phyloP scores from a whole-genome alignment of 92 coral and sea anemone genomes.

The Anthopleura xanthogrammica region DNA sequence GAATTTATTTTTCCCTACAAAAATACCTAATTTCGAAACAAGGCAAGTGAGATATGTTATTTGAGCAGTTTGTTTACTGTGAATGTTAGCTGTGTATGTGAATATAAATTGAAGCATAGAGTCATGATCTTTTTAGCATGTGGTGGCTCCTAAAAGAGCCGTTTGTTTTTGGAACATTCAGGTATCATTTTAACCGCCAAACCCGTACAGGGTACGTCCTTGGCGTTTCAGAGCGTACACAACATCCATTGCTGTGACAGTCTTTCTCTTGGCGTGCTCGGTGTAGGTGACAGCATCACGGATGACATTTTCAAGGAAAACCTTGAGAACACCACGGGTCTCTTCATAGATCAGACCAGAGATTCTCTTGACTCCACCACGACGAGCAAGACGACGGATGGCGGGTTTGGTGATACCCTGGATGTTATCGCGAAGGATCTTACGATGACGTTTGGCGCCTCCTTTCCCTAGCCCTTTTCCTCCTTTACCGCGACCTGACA shows the following conservation, averaged over 20 bases:
- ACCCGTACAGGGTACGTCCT: slow-evolving; percentile 87
- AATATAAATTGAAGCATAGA: no score
- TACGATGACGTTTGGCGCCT: slow-evolving; percentile 91
- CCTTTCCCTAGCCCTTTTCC: slow-evolving; percentile 89
- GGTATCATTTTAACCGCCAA: slow-evolving; percentile 42
- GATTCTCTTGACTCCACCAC: slow-evolving; percentile 92
- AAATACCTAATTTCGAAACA: no score
- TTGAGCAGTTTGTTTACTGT: no score
- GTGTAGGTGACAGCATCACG: slow-evolving; percentile 98
- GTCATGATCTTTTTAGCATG: no score
- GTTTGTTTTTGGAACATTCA: no score
- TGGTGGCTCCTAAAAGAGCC: no score
- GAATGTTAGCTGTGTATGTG: no score
- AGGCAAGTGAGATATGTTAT: no score
- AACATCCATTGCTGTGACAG: slow-evolving; percentile 88
- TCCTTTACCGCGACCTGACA: slow-evolving; percentile 87
- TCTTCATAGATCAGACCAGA: slow-evolving; percentile 92
- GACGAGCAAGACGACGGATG: slow-evolving; percentile 90
- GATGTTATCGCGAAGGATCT: slow-evolving; percentile 87
- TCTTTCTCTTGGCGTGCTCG: slow-evolving; percentile 91
- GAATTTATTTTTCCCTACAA: no score
- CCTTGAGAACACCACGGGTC: slow-evolving; percentile 95
- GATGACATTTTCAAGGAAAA: slow-evolving; percentile 95
- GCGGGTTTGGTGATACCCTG: slow-evolving; percentile 89
- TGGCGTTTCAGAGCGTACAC: slow-evolving; percentile 89